Evolutionary conservation across 2,113 vertebrate species (phyloP).

Genomic region (Thalassarche chlororhynchos): DNA sequence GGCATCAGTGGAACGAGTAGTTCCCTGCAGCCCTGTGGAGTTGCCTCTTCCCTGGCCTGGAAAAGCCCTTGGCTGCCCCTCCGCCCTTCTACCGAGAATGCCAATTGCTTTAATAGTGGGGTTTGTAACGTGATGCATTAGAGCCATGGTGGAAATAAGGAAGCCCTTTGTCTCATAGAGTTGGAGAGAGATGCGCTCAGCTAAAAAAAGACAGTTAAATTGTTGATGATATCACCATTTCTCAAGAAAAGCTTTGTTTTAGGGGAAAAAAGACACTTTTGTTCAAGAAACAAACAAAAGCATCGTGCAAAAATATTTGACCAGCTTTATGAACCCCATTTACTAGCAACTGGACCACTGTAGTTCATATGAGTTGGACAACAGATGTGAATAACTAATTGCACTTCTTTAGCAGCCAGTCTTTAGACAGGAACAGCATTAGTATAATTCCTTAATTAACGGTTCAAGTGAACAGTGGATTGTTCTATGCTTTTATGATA

Average conservation of each 20-base stretch:
- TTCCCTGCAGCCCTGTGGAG: not conserved
- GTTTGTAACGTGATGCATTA: not conserved
- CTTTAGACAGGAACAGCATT: not conserved
- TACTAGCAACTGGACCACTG: not conserved
- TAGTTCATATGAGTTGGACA: not conserved
- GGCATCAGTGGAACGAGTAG: not conserved
- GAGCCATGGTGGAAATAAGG: not conserved
- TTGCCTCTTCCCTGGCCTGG: not conserved
- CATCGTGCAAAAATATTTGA: not conserved
- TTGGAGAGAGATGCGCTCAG: not conserved
- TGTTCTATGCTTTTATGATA: not conserved
- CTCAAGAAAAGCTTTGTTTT: conserved; percentile 33
- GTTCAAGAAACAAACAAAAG: conserved; percentile 13
- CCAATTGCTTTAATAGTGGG: not conserved
- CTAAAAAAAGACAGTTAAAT: not conserved
- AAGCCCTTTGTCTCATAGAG: not conserved
- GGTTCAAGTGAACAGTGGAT: not conserved
- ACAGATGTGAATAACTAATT: not conserved
- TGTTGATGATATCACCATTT: not conserved
- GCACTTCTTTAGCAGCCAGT: not conserved
- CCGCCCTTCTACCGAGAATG: not conserved
- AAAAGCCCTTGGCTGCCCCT: not conserved
- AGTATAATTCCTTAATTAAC: not conserved
- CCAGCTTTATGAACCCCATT: not conserved
- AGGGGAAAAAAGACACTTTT: not conserved